These are phyloP conservation scores for Eupithecia subfuscata DNA, from an alignment of 2,888 invertebrate species.

Conservation along the genomic window DNA sequence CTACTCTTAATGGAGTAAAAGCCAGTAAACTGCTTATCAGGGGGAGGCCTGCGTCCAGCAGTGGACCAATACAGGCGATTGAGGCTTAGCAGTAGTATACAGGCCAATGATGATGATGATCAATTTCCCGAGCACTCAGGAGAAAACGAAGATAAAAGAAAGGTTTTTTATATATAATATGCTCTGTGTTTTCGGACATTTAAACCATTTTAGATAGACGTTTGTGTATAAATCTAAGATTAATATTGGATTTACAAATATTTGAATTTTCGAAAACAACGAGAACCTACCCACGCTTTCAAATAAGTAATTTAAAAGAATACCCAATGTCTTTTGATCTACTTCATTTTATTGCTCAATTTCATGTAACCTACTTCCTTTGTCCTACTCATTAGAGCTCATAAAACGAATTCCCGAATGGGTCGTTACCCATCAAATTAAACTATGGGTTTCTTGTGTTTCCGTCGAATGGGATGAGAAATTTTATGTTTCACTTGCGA, in stretches of 20 bases:
- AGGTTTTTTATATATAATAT: too few relatives aligned
- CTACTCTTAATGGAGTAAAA: too few relatives aligned
- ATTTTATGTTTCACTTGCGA: neutral
- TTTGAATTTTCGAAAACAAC: neutral
- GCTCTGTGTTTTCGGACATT: too few relatives aligned
- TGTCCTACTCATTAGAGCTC: slow-evolving; percentile 45
- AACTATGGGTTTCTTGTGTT: slow-evolving; percentile 47
- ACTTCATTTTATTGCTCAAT: slow-evolving; percentile 22
- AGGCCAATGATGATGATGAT: too few relatives aligned
- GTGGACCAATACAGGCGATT: too few relatives aligned
- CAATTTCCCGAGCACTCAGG: too few relatives aligned
- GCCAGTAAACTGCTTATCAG: too few relatives aligned
- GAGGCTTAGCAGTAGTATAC: too few relatives aligned
- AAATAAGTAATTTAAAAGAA: neutral
- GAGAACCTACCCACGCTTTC: neutral
- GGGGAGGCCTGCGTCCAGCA: too few relatives aligned
- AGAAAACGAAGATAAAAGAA: too few relatives aligned
- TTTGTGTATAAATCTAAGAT: neutral
- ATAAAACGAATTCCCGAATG: slow-evolving; percentile 44
- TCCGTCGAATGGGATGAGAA: slow-evolving; percentile 24
- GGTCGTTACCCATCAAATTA: slow-evolving; percentile 44
- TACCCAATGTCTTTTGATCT: slow-evolving; percentile 9
- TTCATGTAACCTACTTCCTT: slow-evolving; percentile 41
- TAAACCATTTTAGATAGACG: neutral
- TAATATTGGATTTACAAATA: neutral